These are phyloP conservation scores for rat (Rattus norvegicus) DNA, from an alignment of 2,113 vertebrate species.

Conservation along the genomic window GRCr8 NC_086028.1:4154501-4155000, in stretches of 20 bases:
- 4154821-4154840: background rate
- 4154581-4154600: background rate
- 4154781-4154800: background rate
- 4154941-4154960: background rate
- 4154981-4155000: background rate
- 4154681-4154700: background rate
- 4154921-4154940: no score
- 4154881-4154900: background rate
- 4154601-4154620: background rate
- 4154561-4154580: background rate
- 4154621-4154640: background rate
- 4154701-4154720: background rate
- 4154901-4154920: background rate
- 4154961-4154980: background rate
- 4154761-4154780: background rate
- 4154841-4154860: no score
- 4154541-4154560: background rate
- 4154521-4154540: background rate
- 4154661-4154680: no score
- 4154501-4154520: background rate
- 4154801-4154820: background rate
- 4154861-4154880: background rate
- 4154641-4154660: no score
- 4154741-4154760: background rate
- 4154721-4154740: background rate